A percentile compares a stretch with the other conserved stretches of the same genome.
phyloP scores from a whole-genome alignment of 2,113 vertebrate genomes.

The Balaeniceps rex region DNA sequence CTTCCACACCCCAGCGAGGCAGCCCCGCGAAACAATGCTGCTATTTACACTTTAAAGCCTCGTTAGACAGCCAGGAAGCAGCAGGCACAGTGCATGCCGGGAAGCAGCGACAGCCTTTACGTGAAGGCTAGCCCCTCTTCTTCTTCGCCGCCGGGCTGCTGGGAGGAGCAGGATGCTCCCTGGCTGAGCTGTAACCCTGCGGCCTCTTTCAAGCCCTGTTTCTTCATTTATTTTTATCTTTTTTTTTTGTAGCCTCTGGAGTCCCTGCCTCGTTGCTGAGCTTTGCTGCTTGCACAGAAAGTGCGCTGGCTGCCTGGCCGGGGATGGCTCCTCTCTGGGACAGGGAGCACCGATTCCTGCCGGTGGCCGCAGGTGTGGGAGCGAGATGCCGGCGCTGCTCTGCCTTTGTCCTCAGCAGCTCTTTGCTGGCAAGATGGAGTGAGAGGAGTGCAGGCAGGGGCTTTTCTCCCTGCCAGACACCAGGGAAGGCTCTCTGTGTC shows the following conservation, averaged over 20 bases:
- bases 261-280: neutral
- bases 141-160: neutral
- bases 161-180: conserved; percentile 1
- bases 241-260: neutral
- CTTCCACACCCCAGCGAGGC: neutral
- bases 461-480: neutral
- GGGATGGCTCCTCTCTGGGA: neutral
- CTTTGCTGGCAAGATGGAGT: neutral
- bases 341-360: fast-evolving
- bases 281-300: neutral
- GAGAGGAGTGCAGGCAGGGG: neutral
- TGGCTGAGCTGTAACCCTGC: neutral
- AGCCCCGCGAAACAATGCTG: conserved; percentile 37
- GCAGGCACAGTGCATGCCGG: conserved; percentile 28
- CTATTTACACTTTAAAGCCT: conserved; percentile 58
- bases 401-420: neutral
- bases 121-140: neutral
- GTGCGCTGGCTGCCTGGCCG: fast-evolving
- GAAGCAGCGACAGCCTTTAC: neutral
- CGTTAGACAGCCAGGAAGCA: conserved; percentile 30
- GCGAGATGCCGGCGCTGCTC: neutral
- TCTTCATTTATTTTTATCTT: neutral
- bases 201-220: neutral
- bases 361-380: neutral
- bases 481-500: neutral